Evolutionary conservation across 2,888 invertebrate genomes (phyloP).

Genomic region (Heteromyza rotundicornis): DNA sequence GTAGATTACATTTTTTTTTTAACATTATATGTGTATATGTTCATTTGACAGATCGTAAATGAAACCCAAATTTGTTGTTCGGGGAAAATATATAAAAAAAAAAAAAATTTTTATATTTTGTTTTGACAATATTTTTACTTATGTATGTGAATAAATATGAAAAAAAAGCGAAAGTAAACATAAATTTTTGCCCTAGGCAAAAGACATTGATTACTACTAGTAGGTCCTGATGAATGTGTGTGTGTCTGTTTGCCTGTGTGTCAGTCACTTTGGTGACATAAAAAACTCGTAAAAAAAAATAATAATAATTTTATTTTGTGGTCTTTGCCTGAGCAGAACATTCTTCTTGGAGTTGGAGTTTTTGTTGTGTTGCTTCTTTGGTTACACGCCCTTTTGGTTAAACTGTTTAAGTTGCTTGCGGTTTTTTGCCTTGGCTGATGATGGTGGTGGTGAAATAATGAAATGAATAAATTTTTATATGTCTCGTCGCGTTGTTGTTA

Average conservation of each 20-base stretch:
- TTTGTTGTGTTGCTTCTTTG: background rate
- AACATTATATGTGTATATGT: background rate
- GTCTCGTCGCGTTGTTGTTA: background rate
- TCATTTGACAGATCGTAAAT: conserved; percentile 52
- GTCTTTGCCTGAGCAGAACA: background rate
- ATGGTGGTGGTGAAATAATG: conserved; percentile 1
- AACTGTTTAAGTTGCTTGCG: background rate
- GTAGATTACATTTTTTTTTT: background rate
- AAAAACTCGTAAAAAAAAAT: conserved; percentile 17
- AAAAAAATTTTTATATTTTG: background rate
- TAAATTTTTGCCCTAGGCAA: background rate
- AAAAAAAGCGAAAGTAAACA: background rate
- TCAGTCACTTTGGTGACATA: conserved; percentile 20
- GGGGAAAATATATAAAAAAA: background rate
- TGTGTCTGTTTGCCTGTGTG: conserved; percentile 1
- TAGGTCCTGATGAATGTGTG: background rate
- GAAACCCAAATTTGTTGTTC: conserved; percentile 12
- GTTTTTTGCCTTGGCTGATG: too few relatives aligned
- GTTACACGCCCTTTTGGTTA: conserved; percentile 2
- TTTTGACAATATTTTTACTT: background rate
- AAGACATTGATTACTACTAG: conserved; percentile 1
- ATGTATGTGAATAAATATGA: background rate
- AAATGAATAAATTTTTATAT: conserved; percentile 3
- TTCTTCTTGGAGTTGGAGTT: conserved; percentile 7
- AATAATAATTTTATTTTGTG: background rate